Evolutionary conservation across 2,888 invertebrate genomes (phyloP), one percentile per base, ranked within the genome.

Genomic region (Agrochola macilenta): DNA sequence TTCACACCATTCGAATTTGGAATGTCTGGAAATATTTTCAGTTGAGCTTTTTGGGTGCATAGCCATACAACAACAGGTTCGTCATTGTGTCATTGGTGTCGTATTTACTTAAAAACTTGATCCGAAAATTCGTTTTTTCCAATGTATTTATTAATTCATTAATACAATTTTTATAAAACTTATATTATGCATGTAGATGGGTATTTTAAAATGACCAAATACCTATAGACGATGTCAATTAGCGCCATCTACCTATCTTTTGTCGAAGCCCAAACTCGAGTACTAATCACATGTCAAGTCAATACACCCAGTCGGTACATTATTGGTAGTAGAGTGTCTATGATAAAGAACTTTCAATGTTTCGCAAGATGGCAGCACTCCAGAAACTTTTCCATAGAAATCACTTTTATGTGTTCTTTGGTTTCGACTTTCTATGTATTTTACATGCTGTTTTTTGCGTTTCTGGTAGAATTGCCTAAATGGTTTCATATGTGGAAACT

Each of bases 301-400:
- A 52, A 46, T 60, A 57, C 11, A 63, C 20, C 9, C n/a, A 57
- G 58, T 52, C 23, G 0, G 12, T 46, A 69, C 30, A 43, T n/a
- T 75, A 35, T 60, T 1, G 5, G 5, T 46, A 46, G 79, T 35
- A 52, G 46, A 70, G n/a, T 63, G n/a, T 23, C 11, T 17, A 11
- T 60, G 43, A 26, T 68, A 30, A 23, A 39, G 12, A 26, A 30
- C 63, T 69, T 65, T 12, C 1, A 20, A 39, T 68, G 8, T 54
- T 76, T 76, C 78, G 60, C 75, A 52, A 91, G 91, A 85, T 89
- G 91, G 91, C 91, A 90, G 83, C 81, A 89, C 86, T 78, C 26
- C 17, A 11, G 68, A 86, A 78, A 78, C 77, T 84, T 89, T 83
- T 77, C 54, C 30, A 57, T 58, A 52, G 54, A 77, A 69, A 66